These are phyloP conservation scores for Palythoa caribaeorum DNA, from an alignment of 92 coral and sea anemone species.

Conservation along the genomic window DNA sequence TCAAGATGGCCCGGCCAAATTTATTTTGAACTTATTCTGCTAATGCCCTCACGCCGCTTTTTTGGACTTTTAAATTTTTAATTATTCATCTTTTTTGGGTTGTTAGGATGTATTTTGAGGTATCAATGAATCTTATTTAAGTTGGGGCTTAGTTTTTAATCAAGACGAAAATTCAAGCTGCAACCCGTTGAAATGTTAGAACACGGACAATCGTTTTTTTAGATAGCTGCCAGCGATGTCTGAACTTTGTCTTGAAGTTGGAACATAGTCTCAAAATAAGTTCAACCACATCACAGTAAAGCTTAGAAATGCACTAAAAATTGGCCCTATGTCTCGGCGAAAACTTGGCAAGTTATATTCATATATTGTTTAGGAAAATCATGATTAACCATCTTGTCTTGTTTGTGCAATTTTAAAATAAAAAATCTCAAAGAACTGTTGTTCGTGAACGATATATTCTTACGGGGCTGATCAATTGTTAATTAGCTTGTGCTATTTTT, in stretches of 20 bases:
- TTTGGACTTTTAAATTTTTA: neutral
- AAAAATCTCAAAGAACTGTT: neutral
- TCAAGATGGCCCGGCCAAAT: neutral
- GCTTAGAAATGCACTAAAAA: neutral
- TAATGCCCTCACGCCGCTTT: neutral
- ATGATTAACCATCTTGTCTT: no score
- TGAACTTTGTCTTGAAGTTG: neutral
- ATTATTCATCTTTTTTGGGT: neutral
- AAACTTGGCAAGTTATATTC: neutral
- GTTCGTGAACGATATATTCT: neutral
- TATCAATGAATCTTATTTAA: neutral
- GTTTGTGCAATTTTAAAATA: no score
- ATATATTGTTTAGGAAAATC: no score
- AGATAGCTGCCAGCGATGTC: neutral
- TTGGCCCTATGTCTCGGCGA: neutral
- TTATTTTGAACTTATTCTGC: neutral
- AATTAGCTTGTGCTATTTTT: no score
- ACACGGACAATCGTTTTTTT: neutral
- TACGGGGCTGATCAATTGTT: neutral
- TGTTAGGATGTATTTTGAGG: neutral
- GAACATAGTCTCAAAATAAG: neutral
- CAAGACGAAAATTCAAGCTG: neutral
- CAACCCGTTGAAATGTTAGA: neutral
- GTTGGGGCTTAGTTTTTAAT: constrained; percentile 7
- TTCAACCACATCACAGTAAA: neutral